A percentile compares a stretch with the other conserved stretches of the same genome.
These are phyloP conservation scores for Callinectes sapidus DNA, from an alignment of 2,888 invertebrate species.

Conservation along the genomic window DNA sequence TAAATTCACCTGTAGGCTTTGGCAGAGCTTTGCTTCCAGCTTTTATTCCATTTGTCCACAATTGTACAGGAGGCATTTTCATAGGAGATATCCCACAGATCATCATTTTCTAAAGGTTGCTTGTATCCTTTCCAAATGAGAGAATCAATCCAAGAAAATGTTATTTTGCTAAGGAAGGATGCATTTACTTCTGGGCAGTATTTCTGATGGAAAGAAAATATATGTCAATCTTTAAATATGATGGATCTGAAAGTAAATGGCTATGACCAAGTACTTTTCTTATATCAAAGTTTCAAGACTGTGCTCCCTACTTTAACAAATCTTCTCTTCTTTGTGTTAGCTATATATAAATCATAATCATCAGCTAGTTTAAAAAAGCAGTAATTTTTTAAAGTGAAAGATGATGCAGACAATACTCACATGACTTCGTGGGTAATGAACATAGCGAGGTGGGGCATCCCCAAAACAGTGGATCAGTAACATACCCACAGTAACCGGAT, in stretches of 20 bases:
- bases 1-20: slow-evolving; percentile 61
- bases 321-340: neutral
- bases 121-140: slow-evolving; percentile 90
- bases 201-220: slow-evolving; percentile 78
- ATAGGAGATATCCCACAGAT: slow-evolving; percentile 70
- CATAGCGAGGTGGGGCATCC: slow-evolving; percentile 83
- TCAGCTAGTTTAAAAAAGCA: neutral
- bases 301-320: neutral
- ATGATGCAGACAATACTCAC: slow-evolving; percentile 51
- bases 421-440: slow-evolving; percentile 76
- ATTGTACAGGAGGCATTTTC: slow-evolving; percentile 61
- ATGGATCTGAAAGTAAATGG: neutral
- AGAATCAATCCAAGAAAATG: slow-evolving; percentile 93
- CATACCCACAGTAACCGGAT: slow-evolving; percentile 83
- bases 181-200: slow-evolving; percentile 91
- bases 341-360: neutral
- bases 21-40: slow-evolving; percentile 62
- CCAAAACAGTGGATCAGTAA: slow-evolving; percentile 88
- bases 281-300: neutral
- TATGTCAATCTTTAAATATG: too few species aligned
- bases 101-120: slow-evolving; percentile 84
- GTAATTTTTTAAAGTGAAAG: neutral
- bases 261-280: neutral
- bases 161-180: slow-evolving; percentile 89
- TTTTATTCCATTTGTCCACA: slow-evolving; percentile 63